Base-by-base conservation (phyloP, 2,113 vertebrate species). In the Conger conger region DNA sequence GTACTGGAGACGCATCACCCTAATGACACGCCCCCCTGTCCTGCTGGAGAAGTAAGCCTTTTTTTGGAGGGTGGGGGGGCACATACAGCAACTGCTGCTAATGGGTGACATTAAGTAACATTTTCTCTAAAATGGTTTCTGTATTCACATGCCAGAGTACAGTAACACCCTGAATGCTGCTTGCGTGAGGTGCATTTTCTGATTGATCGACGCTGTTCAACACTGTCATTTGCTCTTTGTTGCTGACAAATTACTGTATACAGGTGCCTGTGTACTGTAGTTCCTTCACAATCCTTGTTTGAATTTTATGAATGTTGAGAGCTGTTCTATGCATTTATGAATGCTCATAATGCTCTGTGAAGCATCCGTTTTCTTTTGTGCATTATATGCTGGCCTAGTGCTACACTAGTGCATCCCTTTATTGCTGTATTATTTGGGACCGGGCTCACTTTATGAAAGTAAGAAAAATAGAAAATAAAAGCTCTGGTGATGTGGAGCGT, bases 11-110 rank as follows among this genome's bases (percentile, higher is more conserved):
- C 93, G 98, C 83, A 99, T 99, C 92, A 96, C 94, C 1, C 94
- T 98, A 91, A 97, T 99, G 97, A 97, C 96, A 0, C 94, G 98
- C 0, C 94, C 97, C 0, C 98, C 98, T 0, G 98, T 99, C n/a
- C 96, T 99, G 45, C 94, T 99, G 88, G 98, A 99, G 91, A 99
- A 99, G 98, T 99, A 96, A 97, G 97, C 83, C 79, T n/a, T 20
- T 40, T 13, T 42, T 80, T 54, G 1, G 20, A 11, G 79, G 60
- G 60, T 0, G 27, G 60, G 6, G 20, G 60, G 5, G 20, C n/a
- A n/a, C n/a, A n/a, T n/a, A n/a, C n/a, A n/a, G n/a, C 13, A 57
- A 57, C 54, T 57, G 54, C 57, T 7, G 20, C 20, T 73, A 73
- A 73, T 30, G n/a, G 6, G n/a, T 73, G 68, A 30, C 57, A 50